These are phyloP conservation scores for Pyxicephalus adspersus DNA, from an alignment of 2,113 vertebrate genomes.

Conservation along the genomic window DNA sequence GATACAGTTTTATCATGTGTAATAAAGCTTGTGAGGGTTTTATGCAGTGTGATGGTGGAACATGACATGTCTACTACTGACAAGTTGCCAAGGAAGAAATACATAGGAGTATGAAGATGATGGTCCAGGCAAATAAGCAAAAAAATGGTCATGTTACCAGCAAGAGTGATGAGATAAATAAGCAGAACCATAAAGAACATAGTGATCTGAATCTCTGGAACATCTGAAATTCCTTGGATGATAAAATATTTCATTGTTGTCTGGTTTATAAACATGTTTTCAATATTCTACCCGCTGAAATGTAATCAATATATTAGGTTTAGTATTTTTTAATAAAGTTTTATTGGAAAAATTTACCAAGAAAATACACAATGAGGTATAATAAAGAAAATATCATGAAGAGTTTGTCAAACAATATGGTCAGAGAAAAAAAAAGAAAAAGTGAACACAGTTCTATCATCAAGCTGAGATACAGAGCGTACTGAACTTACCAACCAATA, in stretches of 20 bases:
- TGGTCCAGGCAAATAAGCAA: slow-evolving; percentile 25
- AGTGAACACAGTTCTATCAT: no score
- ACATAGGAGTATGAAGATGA: slow-evolving; percentile 55
- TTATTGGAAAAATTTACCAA: no score
- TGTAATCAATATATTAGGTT: no score
- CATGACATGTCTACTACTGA: slow-evolving; percentile 56
- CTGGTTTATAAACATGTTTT: not conserved
- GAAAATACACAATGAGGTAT: no score
- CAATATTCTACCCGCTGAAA: no score
- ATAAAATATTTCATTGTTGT: slow-evolving; percentile 30
- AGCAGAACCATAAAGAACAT: slow-evolving; percentile 20
- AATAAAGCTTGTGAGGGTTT: slow-evolving; percentile 57
- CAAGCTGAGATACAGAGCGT: no score
- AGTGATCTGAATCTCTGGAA: slow-evolving; percentile 1
- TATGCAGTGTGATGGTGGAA: slow-evolving; percentile 61
- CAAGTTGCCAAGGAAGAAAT: slow-evolving; percentile 57
- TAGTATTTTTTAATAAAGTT: no score
- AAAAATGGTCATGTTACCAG: slow-evolving; percentile 53
- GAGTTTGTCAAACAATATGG: no score
- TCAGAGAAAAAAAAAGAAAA: no score
- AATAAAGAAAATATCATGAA: no score
- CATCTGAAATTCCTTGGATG: slow-evolving; percentile 56
- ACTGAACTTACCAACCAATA: no score
- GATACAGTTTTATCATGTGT: slow-evolving; percentile 56
- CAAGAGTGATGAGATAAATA: slow-evolving; percentile 53